Conservation (phyloP, 2,797 vertebrate genomes). For the Epinephelus malabaricus region DNA sequence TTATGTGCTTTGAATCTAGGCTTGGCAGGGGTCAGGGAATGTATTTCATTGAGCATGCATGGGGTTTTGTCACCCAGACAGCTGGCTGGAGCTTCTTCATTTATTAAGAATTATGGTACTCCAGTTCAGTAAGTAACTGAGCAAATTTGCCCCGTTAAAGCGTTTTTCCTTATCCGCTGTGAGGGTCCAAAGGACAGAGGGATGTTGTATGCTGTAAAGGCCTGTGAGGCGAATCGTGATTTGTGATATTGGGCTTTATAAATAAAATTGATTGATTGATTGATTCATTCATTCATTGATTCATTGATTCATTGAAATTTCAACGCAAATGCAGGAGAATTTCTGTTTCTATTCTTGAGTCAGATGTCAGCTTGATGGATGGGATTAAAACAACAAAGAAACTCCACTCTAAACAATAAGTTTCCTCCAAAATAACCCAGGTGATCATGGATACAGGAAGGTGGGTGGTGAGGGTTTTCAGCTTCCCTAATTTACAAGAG, state of each 20-base stretch:
- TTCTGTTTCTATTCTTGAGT: constrained; percentile 4
- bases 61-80: constrained; percentile 7
- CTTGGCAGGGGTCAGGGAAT: constrained; percentile 26
- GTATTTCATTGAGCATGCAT: constrained; percentile 9
- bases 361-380: constrained; percentile 13
- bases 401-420: not conserved
- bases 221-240: too few species aligned
- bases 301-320: too few species aligned
- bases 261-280: too few species aligned
- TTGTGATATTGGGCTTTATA: too few species aligned
- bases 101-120: constrained; percentile 16
- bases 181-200: too few species aligned
- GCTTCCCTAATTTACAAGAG: too few species aligned
- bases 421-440: not conserved
- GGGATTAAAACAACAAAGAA: not conserved
- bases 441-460: not conserved
- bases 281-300: too few species aligned
- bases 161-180: too few species aligned
- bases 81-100: constrained; percentile 6
- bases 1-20: constrained; percentile 29
- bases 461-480: too few species aligned
- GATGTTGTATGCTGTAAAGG: too few species aligned
- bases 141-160: not conserved
- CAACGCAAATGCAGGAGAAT: not conserved
- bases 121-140: constrained; percentile 5